Conservation (phyloP, 1,140 invertebrate genomes). For the Antheraea pernyi region DNA sequence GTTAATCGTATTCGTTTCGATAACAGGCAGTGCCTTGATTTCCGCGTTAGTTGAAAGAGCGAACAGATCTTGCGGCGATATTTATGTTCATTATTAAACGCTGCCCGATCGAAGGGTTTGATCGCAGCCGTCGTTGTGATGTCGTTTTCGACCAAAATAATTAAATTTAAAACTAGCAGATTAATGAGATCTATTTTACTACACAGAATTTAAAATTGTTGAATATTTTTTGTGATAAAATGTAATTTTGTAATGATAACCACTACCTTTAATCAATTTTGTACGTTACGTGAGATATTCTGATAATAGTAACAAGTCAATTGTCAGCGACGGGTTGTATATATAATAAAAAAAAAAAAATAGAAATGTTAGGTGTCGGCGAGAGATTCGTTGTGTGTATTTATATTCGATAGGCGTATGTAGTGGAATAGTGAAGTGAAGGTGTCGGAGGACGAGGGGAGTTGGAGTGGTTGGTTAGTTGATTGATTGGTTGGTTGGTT, state of each 20-base stretch:
- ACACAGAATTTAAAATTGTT: slow-evolving; percentile 1
- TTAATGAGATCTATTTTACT: too few species aligned
- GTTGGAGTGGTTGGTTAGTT: not conserved
- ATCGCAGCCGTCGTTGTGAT: too few species aligned
- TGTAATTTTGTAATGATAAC: not conserved
- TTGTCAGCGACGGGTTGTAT: slow-evolving; percentile 16
- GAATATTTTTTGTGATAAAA: slow-evolving; percentile 3
- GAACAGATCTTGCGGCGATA: too few species aligned
- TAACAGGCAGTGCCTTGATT: too few species aligned
- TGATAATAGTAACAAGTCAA: not conserved
- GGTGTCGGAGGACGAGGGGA: too few species aligned
- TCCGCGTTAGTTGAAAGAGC: too few species aligned
- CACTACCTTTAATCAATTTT: not conserved
- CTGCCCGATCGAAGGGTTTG: too few species aligned
- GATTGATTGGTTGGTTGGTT: not conserved
- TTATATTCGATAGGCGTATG: not conserved
- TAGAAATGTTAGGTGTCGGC: not conserved
- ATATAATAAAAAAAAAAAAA: slow-evolving; percentile 7
- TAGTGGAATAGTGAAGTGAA: not conserved
- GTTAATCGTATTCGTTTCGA: too few species aligned
- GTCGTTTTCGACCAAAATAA: too few species aligned
- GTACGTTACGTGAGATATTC: not conserved
- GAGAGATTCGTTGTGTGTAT: not conserved
- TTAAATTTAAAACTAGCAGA: too few species aligned
- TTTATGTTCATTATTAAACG: too few species aligned